Evolutionary conservation across 2,888 invertebrate species (phyloP).

Genomic region (Xanthostigma xanthostigma): DNA sequence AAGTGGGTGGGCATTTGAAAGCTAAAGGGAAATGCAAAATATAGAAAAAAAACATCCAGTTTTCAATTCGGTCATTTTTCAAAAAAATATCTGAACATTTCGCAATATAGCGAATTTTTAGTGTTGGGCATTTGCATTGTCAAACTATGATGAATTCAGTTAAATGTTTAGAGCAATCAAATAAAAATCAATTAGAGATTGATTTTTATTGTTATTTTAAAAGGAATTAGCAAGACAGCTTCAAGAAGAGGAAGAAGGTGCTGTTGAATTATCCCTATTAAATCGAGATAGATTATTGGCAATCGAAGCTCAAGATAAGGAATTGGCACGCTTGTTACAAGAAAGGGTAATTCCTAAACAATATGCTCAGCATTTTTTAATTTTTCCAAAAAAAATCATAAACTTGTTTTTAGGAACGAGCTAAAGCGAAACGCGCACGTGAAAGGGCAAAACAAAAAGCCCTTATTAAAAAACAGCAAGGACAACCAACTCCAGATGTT

Average conservation of each 20-base stretch:
- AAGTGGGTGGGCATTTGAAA: too few relatives aligned
- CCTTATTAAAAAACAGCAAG: constrained; percentile 31
- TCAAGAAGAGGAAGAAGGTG: constrained; percentile 62
- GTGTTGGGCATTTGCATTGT: too few relatives aligned
- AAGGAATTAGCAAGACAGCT: constrained; percentile 58
- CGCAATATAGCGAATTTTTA: too few relatives aligned
- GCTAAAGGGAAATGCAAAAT: too few relatives aligned
- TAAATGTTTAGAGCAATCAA: too few relatives aligned
- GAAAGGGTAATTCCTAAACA: constrained; percentile 32
- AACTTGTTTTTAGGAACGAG: constrained; percentile 40
- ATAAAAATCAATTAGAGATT: too few relatives aligned
- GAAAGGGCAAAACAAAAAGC: constrained; percentile 53
- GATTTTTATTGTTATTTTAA: neutral
- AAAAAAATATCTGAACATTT: too few relatives aligned
- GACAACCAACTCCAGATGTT: constrained; percentile 18
- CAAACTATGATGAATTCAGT: too few relatives aligned
- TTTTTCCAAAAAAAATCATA: neutral
- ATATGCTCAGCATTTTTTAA: neutral
- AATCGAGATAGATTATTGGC: constrained; percentile 50
- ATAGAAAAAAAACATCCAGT: too few relatives aligned
- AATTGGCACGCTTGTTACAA: constrained; percentile 59
- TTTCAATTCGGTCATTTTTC: too few relatives aligned
- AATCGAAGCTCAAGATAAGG: constrained; percentile 67
- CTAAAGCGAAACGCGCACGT: constrained; percentile 51
- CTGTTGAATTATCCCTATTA: constrained; percentile 36